Conservation (phyloP, 2,113 vertebrate species). For the Ciconia stormi region DNA sequence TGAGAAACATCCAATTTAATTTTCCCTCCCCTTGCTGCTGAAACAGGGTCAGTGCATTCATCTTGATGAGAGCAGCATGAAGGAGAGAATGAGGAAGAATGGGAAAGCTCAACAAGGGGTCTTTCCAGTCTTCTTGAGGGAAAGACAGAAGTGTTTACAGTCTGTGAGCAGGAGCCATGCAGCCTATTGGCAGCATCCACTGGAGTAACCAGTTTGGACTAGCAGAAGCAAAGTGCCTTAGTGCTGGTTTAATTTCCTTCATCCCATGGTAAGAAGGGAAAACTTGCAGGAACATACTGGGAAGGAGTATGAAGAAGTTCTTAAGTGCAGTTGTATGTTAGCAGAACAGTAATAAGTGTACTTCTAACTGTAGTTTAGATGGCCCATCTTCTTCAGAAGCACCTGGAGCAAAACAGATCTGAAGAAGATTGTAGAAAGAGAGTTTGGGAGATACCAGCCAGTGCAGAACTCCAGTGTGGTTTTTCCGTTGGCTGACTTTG, state of each 20-base stretch:
- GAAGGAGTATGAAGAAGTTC: not conserved
- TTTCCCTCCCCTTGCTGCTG: not conserved
- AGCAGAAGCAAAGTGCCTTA: not conserved
- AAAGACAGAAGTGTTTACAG: not conserved
- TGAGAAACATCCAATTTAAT: not conserved
- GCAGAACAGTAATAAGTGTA: not conserved
- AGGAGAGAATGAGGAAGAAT: slow-evolving; percentile 4
- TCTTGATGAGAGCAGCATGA: not conserved
- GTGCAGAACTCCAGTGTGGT: not conserved
- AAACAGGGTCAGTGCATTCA: not conserved
- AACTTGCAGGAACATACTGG: not conserved
- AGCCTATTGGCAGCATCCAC: not conserved
- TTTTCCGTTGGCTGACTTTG: not conserved
- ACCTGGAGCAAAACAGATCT: not conserved
- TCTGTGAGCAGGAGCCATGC: not conserved
- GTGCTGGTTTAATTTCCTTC: not conserved
- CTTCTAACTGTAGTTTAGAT: not conserved
- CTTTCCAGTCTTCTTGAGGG: not conserved
- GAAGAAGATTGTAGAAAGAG: not conserved
- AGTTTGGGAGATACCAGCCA: not conserved
- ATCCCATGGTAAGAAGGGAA: not conserved
- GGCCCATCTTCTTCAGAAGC: not conserved
- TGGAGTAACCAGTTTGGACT: not conserved
- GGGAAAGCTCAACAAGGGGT: not conserved
- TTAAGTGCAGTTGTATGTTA: not conserved